Evolutionary conservation across 2,888 invertebrate species (phyloP), one percentile per base, ranked within the genome.

Genomic region (Hirtodrosophila alboralis): DNA sequence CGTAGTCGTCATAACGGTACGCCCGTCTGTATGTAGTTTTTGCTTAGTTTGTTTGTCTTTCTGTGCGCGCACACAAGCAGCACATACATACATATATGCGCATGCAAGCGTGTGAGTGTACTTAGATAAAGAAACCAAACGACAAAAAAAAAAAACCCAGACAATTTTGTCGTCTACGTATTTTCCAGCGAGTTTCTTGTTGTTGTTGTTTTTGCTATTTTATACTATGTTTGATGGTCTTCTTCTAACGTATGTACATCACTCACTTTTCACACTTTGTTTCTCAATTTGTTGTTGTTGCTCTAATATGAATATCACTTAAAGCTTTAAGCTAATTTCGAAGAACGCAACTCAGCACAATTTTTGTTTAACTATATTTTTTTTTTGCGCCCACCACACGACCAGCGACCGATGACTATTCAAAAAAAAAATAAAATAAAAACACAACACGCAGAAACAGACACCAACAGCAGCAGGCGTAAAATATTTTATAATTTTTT

Each of bases 231-330:
- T 43, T 21, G 1, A 21, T 16, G 38, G 31, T 16, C 47, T 54
- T 45, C 49, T 27, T n/a, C n/a, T n/a, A 49, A 69, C 51, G 58
- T 38, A 44, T n/a, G n/a, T n/a, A n/a, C 37, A 36, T 60, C 71
- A 66, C 71, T 70, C 71, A 70, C 71, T 70, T 61, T 56, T 57
- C 40, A 53, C 56, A 49, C 52, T 49, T 59, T 63, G 38, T 72
- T 57, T 68, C 36, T 41, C n/a, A n/a, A 10, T 36, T 57, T 56
- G 34, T 49, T 21, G 36, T 44, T 43, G 44, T 48, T 60, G 37
- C 41, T 49, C 41, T 45, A 69, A 40, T 49, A 41, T 34, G 48
- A 56, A 66, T 74, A 74, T 66, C 71, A 69, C 65, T 65, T 37
- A 54, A 60, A 68, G 64, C 56, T 51, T 59, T 47, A 68, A 58